Conservation (phyloP, 2,797 vertebrate species). For the Ctenopoma multispine region DNA sequence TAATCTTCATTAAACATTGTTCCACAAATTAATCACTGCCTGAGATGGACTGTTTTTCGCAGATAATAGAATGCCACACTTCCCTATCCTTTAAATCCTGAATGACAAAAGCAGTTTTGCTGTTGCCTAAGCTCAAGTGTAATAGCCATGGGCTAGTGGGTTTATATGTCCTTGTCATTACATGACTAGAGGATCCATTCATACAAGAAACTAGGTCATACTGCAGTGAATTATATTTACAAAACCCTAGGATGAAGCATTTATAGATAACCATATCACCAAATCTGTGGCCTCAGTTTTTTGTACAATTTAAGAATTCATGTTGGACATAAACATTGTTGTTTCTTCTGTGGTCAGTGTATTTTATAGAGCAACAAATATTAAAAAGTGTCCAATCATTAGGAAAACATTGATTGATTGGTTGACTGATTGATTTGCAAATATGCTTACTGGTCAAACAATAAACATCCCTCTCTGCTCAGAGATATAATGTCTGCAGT, state of each 20-base stretch:
- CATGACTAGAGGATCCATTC: conserved; percentile 43
- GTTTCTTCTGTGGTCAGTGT: background rate
- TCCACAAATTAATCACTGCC: background rate
- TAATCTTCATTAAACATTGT: background rate
- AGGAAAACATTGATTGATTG: background rate
- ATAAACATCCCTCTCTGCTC: background rate
- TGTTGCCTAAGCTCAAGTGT: conserved; percentile 23
- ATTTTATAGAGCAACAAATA: background rate
- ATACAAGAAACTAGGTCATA: conserved; percentile 53
- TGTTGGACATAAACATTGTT: background rate
- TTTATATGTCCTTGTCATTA: conserved; percentile 30
- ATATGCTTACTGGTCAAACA: background rate
- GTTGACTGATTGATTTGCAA: background rate
- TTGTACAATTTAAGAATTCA: conserved; percentile 3
- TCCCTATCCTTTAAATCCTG: conserved; percentile 20
- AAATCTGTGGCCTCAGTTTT: background rate
- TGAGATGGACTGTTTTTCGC: background rate
- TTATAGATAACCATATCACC: background rate
- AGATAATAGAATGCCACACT: background rate
- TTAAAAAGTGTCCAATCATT: background rate
- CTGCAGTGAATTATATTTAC: conserved; percentile 55
- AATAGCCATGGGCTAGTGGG: conserved; percentile 18
- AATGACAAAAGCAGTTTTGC: conserved; percentile 34
- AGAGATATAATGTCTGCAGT: conserved; percentile 1
- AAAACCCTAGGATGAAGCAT: conserved; percentile 10